Conservation (phyloP, 2,113 vertebrate genomes). For the Erythrocercus mccallii region DNA sequence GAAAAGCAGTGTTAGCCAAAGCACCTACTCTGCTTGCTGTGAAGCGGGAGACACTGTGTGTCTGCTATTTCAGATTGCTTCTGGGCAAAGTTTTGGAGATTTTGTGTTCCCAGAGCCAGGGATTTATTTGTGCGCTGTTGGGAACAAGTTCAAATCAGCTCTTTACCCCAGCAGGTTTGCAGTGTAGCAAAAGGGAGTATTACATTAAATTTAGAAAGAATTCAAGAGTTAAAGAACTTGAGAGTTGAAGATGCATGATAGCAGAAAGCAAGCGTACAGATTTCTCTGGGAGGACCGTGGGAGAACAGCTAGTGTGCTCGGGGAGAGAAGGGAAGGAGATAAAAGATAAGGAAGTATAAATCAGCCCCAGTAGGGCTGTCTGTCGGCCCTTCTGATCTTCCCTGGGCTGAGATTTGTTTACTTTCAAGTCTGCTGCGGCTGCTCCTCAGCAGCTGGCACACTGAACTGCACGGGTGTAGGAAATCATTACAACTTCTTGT, state of each 20-base stretch:
- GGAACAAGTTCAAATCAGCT: neutral
- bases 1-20: neutral
- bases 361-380: neutral
- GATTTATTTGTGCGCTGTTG: neutral
- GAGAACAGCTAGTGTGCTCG: neutral
- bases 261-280: neutral
- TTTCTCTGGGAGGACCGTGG: constrained; percentile 23
- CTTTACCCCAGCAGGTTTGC: neutral
- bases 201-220: neutral
- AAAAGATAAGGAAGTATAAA: constrained; percentile 54
- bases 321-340: constrained; percentile 12
- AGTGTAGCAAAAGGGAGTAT: neutral
- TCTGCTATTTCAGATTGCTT: neutral
- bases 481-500: neutral
- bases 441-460: neutral
- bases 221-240: neutral
- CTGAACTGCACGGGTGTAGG: neutral
- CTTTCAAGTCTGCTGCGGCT: neutral
- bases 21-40: neutral
- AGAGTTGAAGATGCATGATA: neutral
- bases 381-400: constrained; percentile 48
- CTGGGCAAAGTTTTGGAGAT: neutral
- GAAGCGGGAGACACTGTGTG: neutral
- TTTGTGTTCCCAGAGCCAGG: neutral
- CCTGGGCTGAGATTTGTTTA: constrained; percentile 8